A percentile compares a stretch with the other conserved stretches of the same genome.
Conservation (phyloP, 2,888 invertebrate genomes). For the Tenthredo distinguenda region DNA sequence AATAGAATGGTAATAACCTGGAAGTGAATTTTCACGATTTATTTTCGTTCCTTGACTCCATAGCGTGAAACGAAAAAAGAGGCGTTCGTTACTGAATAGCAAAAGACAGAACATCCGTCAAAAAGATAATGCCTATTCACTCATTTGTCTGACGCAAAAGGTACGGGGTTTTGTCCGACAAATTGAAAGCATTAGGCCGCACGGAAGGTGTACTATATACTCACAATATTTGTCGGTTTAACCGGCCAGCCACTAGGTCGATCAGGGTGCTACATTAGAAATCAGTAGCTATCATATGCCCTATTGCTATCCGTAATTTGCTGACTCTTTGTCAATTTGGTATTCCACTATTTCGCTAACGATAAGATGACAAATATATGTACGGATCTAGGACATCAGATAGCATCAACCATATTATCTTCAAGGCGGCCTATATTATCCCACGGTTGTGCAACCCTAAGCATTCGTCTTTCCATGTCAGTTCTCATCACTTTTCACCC, state of each 20-base stretch:
- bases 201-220: slow-evolving; percentile 27
- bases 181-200: slow-evolving; percentile 32
- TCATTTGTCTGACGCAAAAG: slow-evolving; percentile 15
- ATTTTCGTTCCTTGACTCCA: neutral
- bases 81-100: neutral
- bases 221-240: neutral
- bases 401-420: neutral
- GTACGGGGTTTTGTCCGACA: slow-evolving; percentile 28
- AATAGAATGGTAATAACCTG: neutral
- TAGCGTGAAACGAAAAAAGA: neutral
- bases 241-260: neutral
- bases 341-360: neutral
- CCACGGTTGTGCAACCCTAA: neutral
- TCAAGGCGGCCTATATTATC: neutral
- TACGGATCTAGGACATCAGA: neutral
- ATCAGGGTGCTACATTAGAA: neutral
- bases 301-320: neutral
- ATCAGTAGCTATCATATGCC: neutral
- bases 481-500: slow-evolving; percentile 1
- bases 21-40: neutral
- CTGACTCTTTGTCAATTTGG: neutral
- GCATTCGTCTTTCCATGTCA: neutral
- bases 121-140: slow-evolving; percentile 18
- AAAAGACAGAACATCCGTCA: neutral
- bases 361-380: neutral